These are phyloP conservation scores for Andrena flavipes DNA, from an alignment of 2,888 invertebrate species.

Conservation along the genomic window DNA sequence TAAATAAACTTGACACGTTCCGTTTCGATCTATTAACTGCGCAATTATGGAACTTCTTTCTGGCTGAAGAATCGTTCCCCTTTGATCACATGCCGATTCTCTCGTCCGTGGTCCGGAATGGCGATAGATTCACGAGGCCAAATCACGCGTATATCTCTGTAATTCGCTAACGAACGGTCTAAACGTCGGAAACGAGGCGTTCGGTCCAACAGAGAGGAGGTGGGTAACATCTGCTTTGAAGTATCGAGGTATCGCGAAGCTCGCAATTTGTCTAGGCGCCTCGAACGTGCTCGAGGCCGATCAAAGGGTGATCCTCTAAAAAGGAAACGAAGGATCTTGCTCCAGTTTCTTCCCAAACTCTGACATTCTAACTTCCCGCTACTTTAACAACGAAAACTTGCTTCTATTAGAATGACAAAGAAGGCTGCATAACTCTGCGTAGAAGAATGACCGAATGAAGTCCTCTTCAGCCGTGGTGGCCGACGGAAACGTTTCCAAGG, in stretches of 20 bases:
- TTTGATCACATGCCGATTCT: background rate
- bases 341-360: background rate
- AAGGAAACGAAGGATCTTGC: background rate
- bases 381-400: no score
- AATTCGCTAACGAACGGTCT: constrained; percentile 64
- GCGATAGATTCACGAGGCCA: constrained; percentile 3
- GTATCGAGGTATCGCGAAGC: constrained; percentile 41
- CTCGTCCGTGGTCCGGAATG: background rate
- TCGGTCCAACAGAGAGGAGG: background rate
- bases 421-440: background rate
- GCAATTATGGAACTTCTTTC: background rate
- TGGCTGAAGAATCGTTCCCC: background rate
- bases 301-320: constrained; percentile 5
- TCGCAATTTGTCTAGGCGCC: constrained; percentile 39
- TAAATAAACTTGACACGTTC: no score
- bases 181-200: constrained; percentile 17
- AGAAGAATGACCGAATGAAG: background rate
- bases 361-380: background rate
- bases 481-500: background rate
- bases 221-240: constrained; percentile 47
- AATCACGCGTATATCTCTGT: constrained; percentile 46
- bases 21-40: no score
- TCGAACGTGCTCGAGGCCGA: background rate
- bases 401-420: no score
- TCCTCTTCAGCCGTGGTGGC: background rate